Conservation (phyloP, 2,888 invertebrate species). For the Plutella xylostella region DNA sequence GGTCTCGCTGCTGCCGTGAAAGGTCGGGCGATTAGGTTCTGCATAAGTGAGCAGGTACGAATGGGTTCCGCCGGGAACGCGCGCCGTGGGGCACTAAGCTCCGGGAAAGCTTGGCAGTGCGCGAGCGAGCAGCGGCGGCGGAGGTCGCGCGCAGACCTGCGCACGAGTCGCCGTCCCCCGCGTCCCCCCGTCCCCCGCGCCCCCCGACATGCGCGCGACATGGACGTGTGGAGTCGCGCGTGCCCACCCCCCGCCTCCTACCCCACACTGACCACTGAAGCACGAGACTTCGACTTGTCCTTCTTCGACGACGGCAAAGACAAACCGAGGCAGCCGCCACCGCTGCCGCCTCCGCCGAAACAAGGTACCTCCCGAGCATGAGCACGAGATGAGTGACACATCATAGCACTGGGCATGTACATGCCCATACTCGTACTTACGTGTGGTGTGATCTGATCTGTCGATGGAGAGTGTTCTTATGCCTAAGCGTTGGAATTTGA, state of each 20-base stretch:
- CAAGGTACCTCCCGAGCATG: conserved; percentile 30
- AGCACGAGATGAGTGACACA: too few species aligned
- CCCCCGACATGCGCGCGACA: conserved; percentile 53
- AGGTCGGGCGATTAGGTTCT: too few species aligned
- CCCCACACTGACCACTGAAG: conserved; percentile 77
- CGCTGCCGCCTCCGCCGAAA: conserved; percentile 47
- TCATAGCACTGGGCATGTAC: too few species aligned
- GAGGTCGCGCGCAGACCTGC: conserved; percentile 50
- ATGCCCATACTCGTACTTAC: too few species aligned
- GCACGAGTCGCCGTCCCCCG: too few species aligned
- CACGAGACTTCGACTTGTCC: conserved; percentile 81
- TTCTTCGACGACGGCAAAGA: conserved; percentile 82
- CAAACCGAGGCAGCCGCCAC: too few species aligned
- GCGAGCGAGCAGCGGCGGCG: conserved; percentile 42
- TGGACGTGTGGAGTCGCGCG: conserved; percentile 82
- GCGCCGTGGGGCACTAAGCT: conserved; percentile 23
- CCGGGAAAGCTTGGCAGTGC: conserved; percentile 37
- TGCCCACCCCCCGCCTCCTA: conserved; percentile 72
- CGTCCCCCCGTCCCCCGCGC: too few species aligned
- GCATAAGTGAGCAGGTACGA: not conserved
- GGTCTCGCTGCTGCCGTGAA: too few species aligned
- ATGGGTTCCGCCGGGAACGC: conserved; percentile 14
- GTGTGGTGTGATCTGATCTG: too few species aligned
- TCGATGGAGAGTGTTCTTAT: too few species aligned
- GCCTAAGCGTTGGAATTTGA: too few species aligned